phyloP scores from a whole-genome alignment of 2,797 vertebrate species.

The Helicolenus hilgendorfi region DNA sequence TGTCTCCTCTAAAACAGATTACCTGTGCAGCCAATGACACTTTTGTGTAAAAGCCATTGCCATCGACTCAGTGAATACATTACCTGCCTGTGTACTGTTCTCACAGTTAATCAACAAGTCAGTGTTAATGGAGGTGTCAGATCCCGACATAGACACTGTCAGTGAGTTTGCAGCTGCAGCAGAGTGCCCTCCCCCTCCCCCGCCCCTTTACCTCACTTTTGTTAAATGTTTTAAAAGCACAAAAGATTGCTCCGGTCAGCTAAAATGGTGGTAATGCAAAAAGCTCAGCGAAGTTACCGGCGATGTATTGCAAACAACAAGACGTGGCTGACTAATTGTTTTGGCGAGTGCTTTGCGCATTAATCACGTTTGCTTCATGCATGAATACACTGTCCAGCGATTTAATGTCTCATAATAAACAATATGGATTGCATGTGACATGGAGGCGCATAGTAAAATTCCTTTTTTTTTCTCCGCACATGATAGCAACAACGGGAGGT shows the following conservation, averaged over 20 bases:
- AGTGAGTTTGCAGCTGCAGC: conserved; percentile 35
- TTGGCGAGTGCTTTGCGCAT: neutral
- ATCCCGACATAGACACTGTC: conserved; percentile 65
- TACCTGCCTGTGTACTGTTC: conserved; percentile 69
- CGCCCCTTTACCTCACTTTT: neutral
- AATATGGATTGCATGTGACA: neutral
- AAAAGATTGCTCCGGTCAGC: neutral
- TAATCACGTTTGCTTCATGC: conserved; percentile 10
- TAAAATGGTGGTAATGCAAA: neutral
- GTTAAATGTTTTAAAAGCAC: conserved; percentile 56
- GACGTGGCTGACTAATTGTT: conserved; percentile 24
- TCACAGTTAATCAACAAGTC: conserved; percentile 81
- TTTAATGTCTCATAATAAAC: conserved; percentile 3
- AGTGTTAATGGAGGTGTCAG: conserved; percentile 75
- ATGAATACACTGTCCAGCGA: neutral
- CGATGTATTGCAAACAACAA: conserved; percentile 19
- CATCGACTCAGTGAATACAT: conserved; percentile 77
- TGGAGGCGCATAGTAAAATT: neutral
- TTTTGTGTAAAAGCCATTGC: conserved; percentile 67
- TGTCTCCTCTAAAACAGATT: conserved; percentile 61
- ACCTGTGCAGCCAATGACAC: conserved; percentile 59
- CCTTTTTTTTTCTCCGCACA: neutral
- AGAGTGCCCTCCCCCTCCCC: neutral
- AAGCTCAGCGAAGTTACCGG: neutral
- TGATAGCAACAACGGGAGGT: neutral